Base-by-base conservation (phyloP, 2,888 invertebrate genomes). In the Temnothorax unifasciatus region DNA sequence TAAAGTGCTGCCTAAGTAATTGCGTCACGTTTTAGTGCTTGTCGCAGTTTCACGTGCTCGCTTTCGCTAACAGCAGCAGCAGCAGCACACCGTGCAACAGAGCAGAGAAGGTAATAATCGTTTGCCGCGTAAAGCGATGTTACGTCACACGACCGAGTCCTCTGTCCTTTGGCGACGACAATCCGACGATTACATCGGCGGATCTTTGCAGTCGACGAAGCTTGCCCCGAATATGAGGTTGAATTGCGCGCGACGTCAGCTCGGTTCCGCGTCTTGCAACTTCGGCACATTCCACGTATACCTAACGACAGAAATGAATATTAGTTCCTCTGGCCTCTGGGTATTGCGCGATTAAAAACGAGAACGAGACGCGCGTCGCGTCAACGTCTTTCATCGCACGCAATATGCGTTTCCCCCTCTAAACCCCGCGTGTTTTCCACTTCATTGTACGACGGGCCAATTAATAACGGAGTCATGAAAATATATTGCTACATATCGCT, bases 1-100 rank as follows among this genome's bases (percentile, higher is more conserved):
- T 54, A 61, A 79, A 86, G 69, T 54, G 75, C 76, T 79, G 82
- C 69, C 79, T 79, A 79, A 85, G 85, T 87, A 90, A 90, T 90
- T 90, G 90, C 85, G 86, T 86, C 85, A 88, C 84, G 88, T 85
- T 91, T 86, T 84, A 88, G 82, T 84, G 89, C 81, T 91, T 83
- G 85, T 85, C 79, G 64, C 73, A 88, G 88, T 90, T 89, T 91
- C 87, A 85, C 90, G 87, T 71, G 86, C 83, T 86, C 88, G 88
- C 86, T 89, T 88, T 89, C 87, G 88, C 90, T 75, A 84, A 64
- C 85, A 54, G 73, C 81, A 21, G 18, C 59, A 18, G 3, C 29
- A 29, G 71, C 77, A 47, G 11, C 57, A 73, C 79, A 81, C 54
- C 68, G 54, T 34, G 68, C 29, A 41, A 75, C 64, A 68, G 66